A percentile compares a stretch with the other conserved stretches of the same genome.
These are phyloP conservation scores for Danio tinwini DNA, from an alignment of 2,797 vertebrate species.

Conservation along the genomic window DNA sequence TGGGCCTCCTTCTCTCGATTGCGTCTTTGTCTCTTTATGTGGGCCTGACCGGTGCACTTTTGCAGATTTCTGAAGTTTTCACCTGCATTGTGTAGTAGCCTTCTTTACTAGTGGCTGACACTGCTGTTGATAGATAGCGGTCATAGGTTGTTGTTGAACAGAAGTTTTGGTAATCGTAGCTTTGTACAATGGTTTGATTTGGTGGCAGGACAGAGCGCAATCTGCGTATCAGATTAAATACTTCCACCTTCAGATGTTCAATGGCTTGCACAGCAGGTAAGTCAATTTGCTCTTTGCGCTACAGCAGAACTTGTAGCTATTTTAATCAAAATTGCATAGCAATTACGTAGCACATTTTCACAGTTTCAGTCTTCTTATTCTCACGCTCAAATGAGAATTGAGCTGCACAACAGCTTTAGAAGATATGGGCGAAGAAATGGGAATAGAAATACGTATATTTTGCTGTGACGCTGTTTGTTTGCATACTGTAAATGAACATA, in stretches of 20 bases:
- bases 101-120: constrained; percentile 29
- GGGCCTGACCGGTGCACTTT: constrained; percentile 40
- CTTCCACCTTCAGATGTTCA: background rate
- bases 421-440: background rate
- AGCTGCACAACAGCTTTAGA: background rate
- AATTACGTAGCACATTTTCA: background rate
- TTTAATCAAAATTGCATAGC: background rate
- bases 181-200: background rate
- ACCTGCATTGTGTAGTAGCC: constrained; percentile 30
- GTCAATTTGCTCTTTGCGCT: background rate
- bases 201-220: background rate
- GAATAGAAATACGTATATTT: background rate
- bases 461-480: background rate
- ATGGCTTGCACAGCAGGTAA: constrained; percentile 1
- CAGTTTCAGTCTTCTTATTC: constrained; percentile 29
- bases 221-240: background rate
- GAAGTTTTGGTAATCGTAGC: background rate
- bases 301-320: background rate
- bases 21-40: constrained; percentile 32
- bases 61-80: constrained; percentile 38
- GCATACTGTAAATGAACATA: background rate
- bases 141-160: background rate
- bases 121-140: background rate
- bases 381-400: constrained; percentile 2
- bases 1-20: constrained; percentile 54